A percentile compares a stretch with the other conserved stretches of the same genome.
phyloP scores from a whole-genome alignment of 2,888 invertebrate genomes.

The Timema podura region DNA sequence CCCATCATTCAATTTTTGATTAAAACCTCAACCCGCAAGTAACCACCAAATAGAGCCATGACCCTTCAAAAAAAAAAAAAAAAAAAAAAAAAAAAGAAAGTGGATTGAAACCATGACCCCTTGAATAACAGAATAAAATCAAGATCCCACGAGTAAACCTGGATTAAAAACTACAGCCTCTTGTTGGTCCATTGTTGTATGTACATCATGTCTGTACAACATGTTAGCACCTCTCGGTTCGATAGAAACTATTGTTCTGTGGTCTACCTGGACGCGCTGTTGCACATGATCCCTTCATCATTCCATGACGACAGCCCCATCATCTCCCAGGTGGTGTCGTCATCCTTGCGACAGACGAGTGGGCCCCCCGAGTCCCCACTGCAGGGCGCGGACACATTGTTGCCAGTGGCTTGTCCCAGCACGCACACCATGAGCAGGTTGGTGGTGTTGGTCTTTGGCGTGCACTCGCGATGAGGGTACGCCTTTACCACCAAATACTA shows the following conservation, averaged over 20 bases:
- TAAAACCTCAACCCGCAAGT: no score
- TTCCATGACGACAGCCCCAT: conserved; percentile 1
- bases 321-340: background rate
- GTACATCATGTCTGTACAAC: no score
- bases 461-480: background rate
- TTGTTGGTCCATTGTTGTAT: no score
- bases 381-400: background rate
- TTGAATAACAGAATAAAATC: no score
- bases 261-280: background rate
- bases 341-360: background rate
- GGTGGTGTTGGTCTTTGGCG: background rate
- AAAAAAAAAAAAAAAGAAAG: no score
- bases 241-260: background rate
- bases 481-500: conserved; percentile 2
- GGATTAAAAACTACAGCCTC: no score
- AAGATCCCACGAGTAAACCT: no score
- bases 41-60: no score
- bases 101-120: no score
- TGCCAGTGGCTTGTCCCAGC: background rate
- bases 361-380: conserved; percentile 4
- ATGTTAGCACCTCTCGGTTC: no score
- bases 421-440: background rate
- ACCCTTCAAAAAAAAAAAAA: no score
- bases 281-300: background rate
- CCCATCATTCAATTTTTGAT: no score